phyloP scores from a whole-genome alignment of 2,888 invertebrate species.

The Drosophila prolongata region DNA sequence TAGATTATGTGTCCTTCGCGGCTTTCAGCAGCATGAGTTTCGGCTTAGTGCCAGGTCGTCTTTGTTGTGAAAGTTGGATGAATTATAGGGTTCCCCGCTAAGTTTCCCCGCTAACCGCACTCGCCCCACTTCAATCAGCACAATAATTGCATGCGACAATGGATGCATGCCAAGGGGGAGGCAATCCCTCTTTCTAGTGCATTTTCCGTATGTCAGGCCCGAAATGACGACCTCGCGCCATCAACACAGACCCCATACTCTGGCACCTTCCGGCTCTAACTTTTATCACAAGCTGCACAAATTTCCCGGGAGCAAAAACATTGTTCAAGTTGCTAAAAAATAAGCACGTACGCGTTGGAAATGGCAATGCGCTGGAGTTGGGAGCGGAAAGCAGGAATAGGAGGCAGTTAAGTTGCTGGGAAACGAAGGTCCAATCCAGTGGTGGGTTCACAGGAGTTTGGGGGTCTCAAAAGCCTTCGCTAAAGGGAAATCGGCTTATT shows the following conservation, averaged over 20 bases:
- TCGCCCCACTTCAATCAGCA: constrained; percentile 29
- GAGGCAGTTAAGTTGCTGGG: constrained; percentile 1
- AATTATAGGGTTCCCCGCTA: constrained; percentile 38
- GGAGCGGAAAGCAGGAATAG: constrained; percentile 4
- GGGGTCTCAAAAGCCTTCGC: not conserved
- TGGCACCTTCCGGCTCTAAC: constrained; percentile 35
- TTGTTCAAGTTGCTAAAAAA: constrained; percentile 75
- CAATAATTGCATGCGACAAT: constrained; percentile 45
- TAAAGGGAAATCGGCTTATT: not conserved
- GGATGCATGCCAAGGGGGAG: constrained; percentile 46
- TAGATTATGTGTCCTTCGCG: constrained; percentile 4
- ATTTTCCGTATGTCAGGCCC: constrained; percentile 48
- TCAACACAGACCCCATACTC: not conserved
- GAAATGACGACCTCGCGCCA: constrained; percentile 21
- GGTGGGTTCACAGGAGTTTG: not conserved
- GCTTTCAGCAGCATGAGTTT: constrained; percentile 14
- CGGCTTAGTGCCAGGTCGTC: constrained; percentile 12
- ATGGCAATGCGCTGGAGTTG: constrained; percentile 47
- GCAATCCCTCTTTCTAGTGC: constrained; percentile 28
- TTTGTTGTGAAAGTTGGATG: constrained; percentile 29
- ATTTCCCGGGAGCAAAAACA: constrained; percentile 63
- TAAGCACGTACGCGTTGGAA: constrained; percentile 75
- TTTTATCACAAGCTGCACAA: constrained; percentile 69
- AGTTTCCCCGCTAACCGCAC: constrained; percentile 21
- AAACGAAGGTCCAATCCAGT: not conserved